Evolutionary conservation across 2,888 invertebrate species (phyloP), one percentile per base, ranked within the genome.

Genomic region (Odontocerum albicorne): DNA sequence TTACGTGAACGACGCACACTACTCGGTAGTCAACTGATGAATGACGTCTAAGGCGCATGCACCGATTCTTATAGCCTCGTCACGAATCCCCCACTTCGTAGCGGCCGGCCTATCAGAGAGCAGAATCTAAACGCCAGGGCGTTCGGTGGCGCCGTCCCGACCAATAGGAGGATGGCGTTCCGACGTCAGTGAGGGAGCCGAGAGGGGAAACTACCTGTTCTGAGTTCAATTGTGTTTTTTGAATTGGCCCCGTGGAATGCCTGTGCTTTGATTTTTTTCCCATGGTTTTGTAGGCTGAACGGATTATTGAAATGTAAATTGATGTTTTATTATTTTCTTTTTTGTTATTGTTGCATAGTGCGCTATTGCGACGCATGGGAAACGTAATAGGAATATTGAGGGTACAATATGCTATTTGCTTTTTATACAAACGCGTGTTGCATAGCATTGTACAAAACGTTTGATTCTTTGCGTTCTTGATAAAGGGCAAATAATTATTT

Each of bases 241-340:
- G 43, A 45, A 33, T 49, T 54, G 53, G 13, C 32, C 49, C 42
- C 17, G 32, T 38, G 55, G 59, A 52, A 55, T 55, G 51, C 53
- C 36, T 46, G 46, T 40, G 74, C 69, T 75, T 75, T 75, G 75
- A 75, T 75, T 76, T 77, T n/a, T 74, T 77, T 75, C 76, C 77
- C 76, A 74, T 74, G 72, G 70, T 67, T 74, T n/a, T 73, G 74
- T 74, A 72, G 74, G 75, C 72, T 74, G 74, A 74, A 74, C 74
- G 73, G 75, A 74, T 76, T 73, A 68, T 74, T 70, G 57, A 73
- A 74, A 73, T 72, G 74, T 73, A 75, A 74, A 75, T 71, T 72
- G 72, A 71, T 72, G 13, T n/a, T n/a, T n/a, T 33, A 33, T 27
- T 27, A 8, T 27, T 6, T 27, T 27, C 72, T 71, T 66, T 63